These are phyloP conservation scores for Myotis yumanensis DNA, from an alignment of 2,113 vertebrate species.

Conservation along the genomic window DNA sequence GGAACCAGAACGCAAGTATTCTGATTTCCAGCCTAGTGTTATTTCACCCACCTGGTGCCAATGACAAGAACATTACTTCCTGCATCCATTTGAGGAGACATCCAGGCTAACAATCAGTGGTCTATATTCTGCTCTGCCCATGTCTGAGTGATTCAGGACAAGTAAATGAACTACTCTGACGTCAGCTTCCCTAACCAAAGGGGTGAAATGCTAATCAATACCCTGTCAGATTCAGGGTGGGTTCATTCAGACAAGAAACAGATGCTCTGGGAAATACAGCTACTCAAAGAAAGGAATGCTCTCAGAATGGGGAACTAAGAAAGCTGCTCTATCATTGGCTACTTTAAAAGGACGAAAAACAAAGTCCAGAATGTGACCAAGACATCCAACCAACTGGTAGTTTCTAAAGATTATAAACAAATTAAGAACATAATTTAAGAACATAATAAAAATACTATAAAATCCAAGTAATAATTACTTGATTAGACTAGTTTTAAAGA, in stretches of 20 bases:
- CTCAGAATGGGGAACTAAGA: background rate
- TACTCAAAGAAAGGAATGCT: slow-evolving; percentile 31
- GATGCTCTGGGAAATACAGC: background rate
- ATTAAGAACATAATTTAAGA: slow-evolving; percentile 34
- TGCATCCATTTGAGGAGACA: background rate
- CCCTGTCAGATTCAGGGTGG: background rate
- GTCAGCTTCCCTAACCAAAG: background rate
- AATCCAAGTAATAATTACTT: background rate
- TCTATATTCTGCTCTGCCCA: slow-evolving; percentile 7
- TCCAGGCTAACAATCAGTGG: background rate
- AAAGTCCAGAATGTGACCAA: background rate
- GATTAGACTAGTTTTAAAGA: background rate
- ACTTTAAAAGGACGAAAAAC: slow-evolving; percentile 32
- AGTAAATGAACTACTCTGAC: slow-evolving; percentile 13
- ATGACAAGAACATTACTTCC: background rate
- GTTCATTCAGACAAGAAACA: background rate
- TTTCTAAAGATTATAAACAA: slow-evolving; percentile 4
- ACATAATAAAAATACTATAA: background rate
- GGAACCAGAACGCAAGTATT: background rate
- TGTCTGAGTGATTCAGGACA: background rate
- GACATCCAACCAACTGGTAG: background rate
- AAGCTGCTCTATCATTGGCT: background rate
- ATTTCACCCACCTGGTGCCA: background rate
- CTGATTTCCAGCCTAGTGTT: background rate
- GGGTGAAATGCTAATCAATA: background rate